Evolutionary conservation across 2,888 invertebrate species (phyloP).

Genomic region (Patella depressa): DNA sequence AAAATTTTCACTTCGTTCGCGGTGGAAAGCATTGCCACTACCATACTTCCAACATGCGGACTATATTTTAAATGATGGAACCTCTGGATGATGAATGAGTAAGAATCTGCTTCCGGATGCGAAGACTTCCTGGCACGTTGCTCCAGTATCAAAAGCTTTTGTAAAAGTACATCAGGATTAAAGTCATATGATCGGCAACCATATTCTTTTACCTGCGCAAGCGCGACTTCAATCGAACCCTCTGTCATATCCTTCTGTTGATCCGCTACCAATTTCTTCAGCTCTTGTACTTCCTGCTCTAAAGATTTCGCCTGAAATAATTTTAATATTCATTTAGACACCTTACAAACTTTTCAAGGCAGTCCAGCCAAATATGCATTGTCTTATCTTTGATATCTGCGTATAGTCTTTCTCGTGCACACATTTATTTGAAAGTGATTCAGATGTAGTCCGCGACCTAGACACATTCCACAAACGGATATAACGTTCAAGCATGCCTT

Average conservation of each 20-base stretch:
- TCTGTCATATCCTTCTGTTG: not conserved
- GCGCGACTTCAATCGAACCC: not conserved
- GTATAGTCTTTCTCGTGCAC: too few species aligned
- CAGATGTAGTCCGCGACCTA: too few species aligned
- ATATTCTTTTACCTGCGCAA: not conserved
- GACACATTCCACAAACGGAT: too few species aligned
- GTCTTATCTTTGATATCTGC: too few species aligned
- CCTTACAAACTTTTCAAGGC: too few species aligned
- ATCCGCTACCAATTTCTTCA: not conserved
- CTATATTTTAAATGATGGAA: not conserved
- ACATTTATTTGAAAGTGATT: too few species aligned
- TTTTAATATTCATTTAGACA: too few species aligned
- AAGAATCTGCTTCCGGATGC: not conserved
- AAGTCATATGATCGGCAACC: not conserved
- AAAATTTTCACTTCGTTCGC: not conserved
- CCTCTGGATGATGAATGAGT: not conserved
- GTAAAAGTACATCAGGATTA: not conserved
- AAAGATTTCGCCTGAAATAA: not conserved
- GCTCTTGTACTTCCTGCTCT: not conserved
- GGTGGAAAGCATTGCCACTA: not conserved
- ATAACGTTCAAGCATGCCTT: not conserved
- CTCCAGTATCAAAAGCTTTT: not conserved
- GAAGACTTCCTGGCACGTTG: not conserved
- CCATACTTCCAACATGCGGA: conserved; percentile 2
- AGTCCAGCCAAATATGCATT: too few species aligned